Conservation (phyloP, 1,140 invertebrate genomes). For the Drosophila nikananu region DNA sequence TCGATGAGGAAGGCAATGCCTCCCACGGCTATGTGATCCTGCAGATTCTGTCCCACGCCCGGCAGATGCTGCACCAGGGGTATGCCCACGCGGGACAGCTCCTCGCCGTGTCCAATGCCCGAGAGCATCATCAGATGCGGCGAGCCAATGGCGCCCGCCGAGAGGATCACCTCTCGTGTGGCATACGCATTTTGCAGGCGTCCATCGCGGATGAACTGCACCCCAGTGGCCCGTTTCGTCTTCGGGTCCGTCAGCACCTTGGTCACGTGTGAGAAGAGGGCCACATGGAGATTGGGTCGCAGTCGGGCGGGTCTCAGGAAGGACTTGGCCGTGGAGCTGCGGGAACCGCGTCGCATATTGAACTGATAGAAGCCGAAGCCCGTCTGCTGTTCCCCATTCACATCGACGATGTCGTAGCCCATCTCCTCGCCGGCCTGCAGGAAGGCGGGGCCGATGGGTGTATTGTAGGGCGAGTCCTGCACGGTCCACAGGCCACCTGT, state of each 20-base stretch:
- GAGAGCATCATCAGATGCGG: conserved; percentile 95
- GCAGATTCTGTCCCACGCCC: conserved; percentile 93
- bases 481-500: conserved; percentile 93
- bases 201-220: conserved; percentile 91
- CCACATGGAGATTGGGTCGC: conserved; percentile 90
- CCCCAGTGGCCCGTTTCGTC: conserved; percentile 90
- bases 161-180: conserved; percentile 91
- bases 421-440: conserved; percentile 95
- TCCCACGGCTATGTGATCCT: conserved; percentile 93
- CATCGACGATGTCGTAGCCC: conserved; percentile 92
- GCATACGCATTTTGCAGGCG: conserved; percentile 89
- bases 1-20: conserved; percentile 93
- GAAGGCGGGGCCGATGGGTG: conserved; percentile 92
- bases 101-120: conserved; percentile 91
- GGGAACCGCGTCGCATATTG: conserved; percentile 91
- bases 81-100: conserved; percentile 89
- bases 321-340: conserved; percentile 92
- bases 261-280: conserved; percentile 91
- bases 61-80: conserved; percentile 90
- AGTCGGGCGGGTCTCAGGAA: conserved; percentile 91
- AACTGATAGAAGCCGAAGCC: conserved; percentile 93
- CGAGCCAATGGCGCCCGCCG: conserved; percentile 91
- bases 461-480: conserved; percentile 92
- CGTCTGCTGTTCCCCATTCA: conserved; percentile 93
- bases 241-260: conserved; percentile 90